Evolutionary conservation across 2,888 invertebrate species (phyloP), one percentile per base, ranked within the genome.

Genomic region (Caenorhabditis sp.): DNA sequence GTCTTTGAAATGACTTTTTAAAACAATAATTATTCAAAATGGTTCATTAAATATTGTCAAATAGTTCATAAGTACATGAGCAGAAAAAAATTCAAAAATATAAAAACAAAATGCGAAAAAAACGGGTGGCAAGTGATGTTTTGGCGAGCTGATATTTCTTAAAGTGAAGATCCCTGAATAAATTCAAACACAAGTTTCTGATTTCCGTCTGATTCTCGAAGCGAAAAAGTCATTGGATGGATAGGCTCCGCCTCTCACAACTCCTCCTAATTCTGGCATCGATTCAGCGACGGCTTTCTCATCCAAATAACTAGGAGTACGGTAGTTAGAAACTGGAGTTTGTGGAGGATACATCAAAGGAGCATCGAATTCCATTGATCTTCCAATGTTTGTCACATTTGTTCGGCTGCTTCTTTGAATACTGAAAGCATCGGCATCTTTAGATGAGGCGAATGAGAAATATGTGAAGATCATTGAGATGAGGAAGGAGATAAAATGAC

Each of bases 331-430:
- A n/a, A 78, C 65, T 31, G 84, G 82, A 20, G 82, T 82, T 53
- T 83, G 83, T 54, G 80, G 78, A 5, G 81, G 80, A 59, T 78
- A 81, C 77, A 82, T 80, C 64, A 81, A 67, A 17, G 82, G 81
- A 12, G 77, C 71, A 43, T 87, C 86, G 70, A 86, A 87, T 43
- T 86, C 86, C 80, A 86, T 87, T 1, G 86, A 86, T 70, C 86
- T 75, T 60, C 84, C 86, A 62, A 86, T 81, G 67, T 86, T 86
- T 21, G 86, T 86, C 59, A 86, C 84, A 69, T 86, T 86, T n/a
- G 86, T 86, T 20, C 85, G 68, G 23, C 84, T 84, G 38, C 82
- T 81, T 59, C 83, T 73, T 53, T 85, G 84, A 36, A 85, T 64
- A 49, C 82, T 82, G 76, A 84, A 86, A 52, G 81, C 77, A 63